Evolutionary conservation across 2,797 vertebrate species (phyloP), one percentile per base, ranked within the genome.

Genomic region (Sebastes vulpes): DNA sequence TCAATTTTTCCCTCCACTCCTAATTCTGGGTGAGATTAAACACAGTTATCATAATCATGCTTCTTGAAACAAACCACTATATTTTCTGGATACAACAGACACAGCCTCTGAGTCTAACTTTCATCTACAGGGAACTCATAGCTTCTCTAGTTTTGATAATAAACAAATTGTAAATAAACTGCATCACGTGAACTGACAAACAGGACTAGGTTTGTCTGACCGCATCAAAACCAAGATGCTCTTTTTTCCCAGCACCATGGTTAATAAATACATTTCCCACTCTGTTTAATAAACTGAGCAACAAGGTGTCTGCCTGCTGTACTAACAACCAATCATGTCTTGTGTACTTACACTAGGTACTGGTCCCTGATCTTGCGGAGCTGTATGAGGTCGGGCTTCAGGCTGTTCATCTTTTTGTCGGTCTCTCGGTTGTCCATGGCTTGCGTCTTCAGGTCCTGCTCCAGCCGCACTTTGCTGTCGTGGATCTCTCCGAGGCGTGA

Each of bases 331-430:
- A 64, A 7, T 11, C 5, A 7, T 1, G 42, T 59, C 20, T 2
- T 6, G 4, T 35, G 12, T 48, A 96, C 98, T 98, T 90, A 99
- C 98, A 98, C 97, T 56, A 99, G 97, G 87, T 99, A 97, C 93
- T 99, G 98, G 94, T 99, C 98, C 85, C 98, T 95, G 92, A 98
- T 98, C 96, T 98, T 99, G 91, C 98, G 97, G 58, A 99, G 97
- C 94, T 99, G 98, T 67, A 99, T 97, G 89, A 99, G 96, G 92
- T 99, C 98, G 16, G 98, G 98, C 89, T 98, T 99, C 94, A 99
- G 97, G 85, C 97, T 99, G 92, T 99, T 98, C 98, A 99, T 99
- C 96, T 97, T 99, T 85, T 98, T 98, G 95, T 99, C 98, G 0
- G 97, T 98, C 94, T 99, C 98, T 2, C 98, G 95, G 95, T 98